Percentiles rank a stretch among this genome's conserved stretches.
These are phyloP conservation scores for Buceros bicornis DNA, from an alignment of 2,797 vertebrate genomes.

Conservation along the genomic window DNA sequence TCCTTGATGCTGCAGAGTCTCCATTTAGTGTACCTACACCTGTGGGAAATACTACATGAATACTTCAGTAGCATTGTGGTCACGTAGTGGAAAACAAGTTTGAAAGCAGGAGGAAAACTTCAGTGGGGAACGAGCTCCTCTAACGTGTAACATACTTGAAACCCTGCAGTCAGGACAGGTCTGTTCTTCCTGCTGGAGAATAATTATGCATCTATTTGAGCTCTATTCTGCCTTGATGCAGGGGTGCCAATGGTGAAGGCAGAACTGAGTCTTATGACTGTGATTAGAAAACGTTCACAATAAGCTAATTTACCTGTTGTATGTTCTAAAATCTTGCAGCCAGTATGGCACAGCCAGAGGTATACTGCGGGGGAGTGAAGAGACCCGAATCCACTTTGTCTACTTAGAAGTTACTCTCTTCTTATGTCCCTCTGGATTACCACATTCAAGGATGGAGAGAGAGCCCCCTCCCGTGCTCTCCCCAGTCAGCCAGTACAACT, in stretches of 20 bases:
- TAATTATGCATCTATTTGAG: not conserved
- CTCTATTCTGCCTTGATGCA: not conserved
- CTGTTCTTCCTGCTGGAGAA: not conserved
- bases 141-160: not conserved
- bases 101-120: not conserved
- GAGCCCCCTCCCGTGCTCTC: not conserved
- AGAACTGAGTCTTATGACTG: not conserved
- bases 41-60: not conserved
- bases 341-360: not conserved
- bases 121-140: not conserved
- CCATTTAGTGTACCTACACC: not conserved
- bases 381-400: fast-evolving
- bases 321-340: not conserved
- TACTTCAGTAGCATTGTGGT: not conserved
- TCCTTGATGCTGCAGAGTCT: slow-evolving; percentile 13
- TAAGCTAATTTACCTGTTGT: not conserved
- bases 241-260: not conserved
- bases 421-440: not conserved
- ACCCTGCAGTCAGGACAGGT: not conserved
- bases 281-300: not conserved
- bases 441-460: fast-evolving
- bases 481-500: fast-evolving
- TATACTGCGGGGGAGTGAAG: not conserved
- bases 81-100: not conserved
- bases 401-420: not conserved